These are phyloP conservation scores for Riparia riparia DNA, from an alignment of 2,113 vertebrate species.

Conservation along the genomic window DNA sequence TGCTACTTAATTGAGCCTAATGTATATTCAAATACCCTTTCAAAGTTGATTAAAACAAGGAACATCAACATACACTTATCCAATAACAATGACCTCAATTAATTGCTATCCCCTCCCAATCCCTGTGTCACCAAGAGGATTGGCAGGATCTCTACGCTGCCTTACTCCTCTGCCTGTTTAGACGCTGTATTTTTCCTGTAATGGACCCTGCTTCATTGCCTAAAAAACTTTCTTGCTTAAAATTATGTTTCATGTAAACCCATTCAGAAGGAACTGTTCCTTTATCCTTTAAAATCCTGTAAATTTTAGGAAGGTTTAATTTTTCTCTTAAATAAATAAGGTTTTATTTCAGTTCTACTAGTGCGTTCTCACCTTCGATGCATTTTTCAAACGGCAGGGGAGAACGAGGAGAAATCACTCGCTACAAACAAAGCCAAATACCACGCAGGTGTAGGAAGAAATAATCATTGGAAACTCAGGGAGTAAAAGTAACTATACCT, in stretches of 20 bases:
- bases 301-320: neutral
- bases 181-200: neutral
- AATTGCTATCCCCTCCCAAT: neutral
- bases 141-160: neutral
- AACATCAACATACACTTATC: constrained; percentile 3
- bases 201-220: neutral
- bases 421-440: neutral
- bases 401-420: neutral
- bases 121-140: neutral
- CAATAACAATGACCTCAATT: neutral
- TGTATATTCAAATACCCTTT: neutral
- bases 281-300: neutral
- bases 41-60: constrained; percentile 7
- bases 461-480: neutral
- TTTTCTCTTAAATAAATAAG: neutral
- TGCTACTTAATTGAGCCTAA: neutral
- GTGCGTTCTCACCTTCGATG: neutral
- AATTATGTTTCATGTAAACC: neutral
- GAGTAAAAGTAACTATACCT: constrained; percentile 69
- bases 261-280: neutral
- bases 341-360: neutral
- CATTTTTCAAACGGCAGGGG: neutral
- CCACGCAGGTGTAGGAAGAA: neutral
- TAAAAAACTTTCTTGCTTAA: neutral
- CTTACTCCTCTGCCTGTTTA: neutral